Conservation (phyloP, 2,797 vertebrate genomes). For the Tapera naevia region DNA sequence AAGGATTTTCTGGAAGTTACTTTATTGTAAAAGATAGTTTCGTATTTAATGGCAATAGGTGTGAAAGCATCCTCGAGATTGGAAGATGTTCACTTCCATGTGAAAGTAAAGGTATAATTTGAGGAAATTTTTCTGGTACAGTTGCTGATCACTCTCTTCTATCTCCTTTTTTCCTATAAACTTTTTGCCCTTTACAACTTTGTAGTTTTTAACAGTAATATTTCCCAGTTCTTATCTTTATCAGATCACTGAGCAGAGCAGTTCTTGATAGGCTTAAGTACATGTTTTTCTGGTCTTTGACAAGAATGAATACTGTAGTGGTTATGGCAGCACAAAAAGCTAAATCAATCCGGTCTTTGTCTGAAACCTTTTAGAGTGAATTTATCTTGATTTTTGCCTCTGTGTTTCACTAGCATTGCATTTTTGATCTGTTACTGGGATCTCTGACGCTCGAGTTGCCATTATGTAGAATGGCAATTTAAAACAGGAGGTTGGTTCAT, state of each 20-base stretch:
- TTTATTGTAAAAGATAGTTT: background rate
- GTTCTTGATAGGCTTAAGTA: background rate
- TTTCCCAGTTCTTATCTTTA: background rate
- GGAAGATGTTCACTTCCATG: background rate
- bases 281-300: background rate
- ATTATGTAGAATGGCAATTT: background rate
- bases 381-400: background rate
- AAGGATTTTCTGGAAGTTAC: background rate
- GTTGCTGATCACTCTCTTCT: background rate
- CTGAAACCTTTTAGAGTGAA: background rate
- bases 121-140: background rate
- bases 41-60: background rate
- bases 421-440: background rate
- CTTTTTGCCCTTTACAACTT: background rate
- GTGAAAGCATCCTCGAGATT: background rate
- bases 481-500: background rate
- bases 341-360: background rate
- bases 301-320: background rate
- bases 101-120: background rate
- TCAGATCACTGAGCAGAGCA: background rate
- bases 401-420: background rate
- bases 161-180: background rate
- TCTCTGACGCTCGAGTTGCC: fast-evolving
- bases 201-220: background rate
- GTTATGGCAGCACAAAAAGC: background rate